Conservation (phyloP, 2,888 invertebrate genomes). For the Lydus trimaculatus region DNA sequence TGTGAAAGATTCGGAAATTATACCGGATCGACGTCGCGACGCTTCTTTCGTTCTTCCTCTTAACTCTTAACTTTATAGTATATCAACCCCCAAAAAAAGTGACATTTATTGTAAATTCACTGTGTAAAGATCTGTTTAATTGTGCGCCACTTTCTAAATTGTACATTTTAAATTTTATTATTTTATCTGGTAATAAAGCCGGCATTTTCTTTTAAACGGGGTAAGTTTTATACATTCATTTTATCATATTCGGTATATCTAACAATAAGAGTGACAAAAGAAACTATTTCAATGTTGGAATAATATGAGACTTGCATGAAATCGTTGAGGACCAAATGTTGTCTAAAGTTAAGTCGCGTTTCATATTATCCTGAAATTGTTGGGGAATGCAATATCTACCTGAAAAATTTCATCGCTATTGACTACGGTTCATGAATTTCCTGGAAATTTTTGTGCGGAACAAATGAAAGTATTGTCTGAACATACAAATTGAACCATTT, state of each 20-base stretch:
- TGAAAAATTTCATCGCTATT: constrained; percentile 5
- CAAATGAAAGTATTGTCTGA: constrained; percentile 7
- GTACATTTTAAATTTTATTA: not conserved
- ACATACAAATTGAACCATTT: constrained; percentile 5
- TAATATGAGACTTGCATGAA: not conserved
- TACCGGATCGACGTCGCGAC: not conserved
- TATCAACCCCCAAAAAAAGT: not conserved
- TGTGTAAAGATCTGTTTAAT: not conserved
- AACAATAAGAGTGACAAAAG: not conserved
- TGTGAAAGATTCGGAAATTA: constrained; percentile 6
- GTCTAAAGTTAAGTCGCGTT: not conserved
- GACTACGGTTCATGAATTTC: constrained; percentile 7
- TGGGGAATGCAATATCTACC: constrained; percentile 4
- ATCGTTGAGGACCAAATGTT: not conserved
- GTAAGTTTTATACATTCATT: not conserved
- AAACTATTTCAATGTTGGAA: not conserved
- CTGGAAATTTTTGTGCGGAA: constrained; percentile 7
- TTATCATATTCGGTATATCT: not conserved
- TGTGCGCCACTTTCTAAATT: not conserved
- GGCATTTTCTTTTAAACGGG: not conserved
- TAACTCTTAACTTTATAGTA: not conserved
- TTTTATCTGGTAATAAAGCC: not conserved
- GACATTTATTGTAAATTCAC: not conserved
- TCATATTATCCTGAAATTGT: not conserved
- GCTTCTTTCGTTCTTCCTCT: not conserved